phyloP scores from a whole-genome alignment of 2,797 vertebrate genomes.

The Thripadectes ignobilis region DNA sequence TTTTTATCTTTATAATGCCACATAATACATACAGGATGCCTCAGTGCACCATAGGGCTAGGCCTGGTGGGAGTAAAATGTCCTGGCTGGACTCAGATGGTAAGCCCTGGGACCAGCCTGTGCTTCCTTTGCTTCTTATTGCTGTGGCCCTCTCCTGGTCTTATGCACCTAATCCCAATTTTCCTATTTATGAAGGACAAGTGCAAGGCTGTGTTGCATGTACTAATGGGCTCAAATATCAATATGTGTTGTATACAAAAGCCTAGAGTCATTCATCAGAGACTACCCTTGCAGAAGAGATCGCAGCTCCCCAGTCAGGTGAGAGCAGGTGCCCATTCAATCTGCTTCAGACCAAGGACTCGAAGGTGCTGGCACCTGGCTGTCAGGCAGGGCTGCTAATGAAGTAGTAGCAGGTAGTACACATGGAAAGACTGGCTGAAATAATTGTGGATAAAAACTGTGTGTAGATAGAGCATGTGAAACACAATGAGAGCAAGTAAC shows the following conservation, averaged over 20 bases:
- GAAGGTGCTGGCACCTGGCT: accelerated
- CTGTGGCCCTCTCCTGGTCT: background rate
- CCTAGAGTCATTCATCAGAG: background rate
- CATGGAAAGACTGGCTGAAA: background rate
- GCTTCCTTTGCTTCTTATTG: background rate
- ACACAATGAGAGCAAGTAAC: background rate
- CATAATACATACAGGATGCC: too few relatives aligned
- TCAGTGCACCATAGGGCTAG: background rate
- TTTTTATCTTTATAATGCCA: background rate
- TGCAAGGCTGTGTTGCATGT: background rate
- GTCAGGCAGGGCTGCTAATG: background rate
- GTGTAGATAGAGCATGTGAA: background rate
- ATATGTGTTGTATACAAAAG: background rate
- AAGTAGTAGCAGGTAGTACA: background rate
- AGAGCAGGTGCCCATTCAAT: background rate
- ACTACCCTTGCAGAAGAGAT: background rate
- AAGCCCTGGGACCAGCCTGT: background rate
- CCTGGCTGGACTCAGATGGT: background rate
- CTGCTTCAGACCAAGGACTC: background rate
- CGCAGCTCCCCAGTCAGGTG: accelerated
- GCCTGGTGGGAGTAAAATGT: background rate
- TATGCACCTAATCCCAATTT: background rate
- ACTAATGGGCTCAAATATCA: background rate
- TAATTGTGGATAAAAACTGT: background rate
- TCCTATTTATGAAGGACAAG: background rate